These are phyloP conservation scores for Phainopepla nitens DNA, from an alignment of 2,113 vertebrate genomes.

Conservation along the genomic window DNA sequence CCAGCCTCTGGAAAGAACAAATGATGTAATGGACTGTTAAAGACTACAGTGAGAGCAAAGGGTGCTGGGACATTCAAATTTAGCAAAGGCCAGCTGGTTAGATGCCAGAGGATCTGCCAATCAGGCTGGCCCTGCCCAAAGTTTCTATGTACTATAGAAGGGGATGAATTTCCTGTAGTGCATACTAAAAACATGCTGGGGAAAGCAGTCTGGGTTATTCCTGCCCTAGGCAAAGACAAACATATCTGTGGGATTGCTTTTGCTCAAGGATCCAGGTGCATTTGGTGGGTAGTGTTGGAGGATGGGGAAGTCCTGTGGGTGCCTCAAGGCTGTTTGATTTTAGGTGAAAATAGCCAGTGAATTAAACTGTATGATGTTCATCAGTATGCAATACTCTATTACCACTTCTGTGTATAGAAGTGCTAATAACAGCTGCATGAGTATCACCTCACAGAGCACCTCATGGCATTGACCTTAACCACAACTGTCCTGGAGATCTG, in stretches of 20 bases:
- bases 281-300: neutral
- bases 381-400: neutral
- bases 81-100: neutral
- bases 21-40: neutral
- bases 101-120: neutral
- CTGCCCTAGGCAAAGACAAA: neutral
- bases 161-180: neutral
- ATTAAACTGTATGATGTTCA: neutral
- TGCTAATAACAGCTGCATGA: neutral
- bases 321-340: neutral
- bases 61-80: neutral
- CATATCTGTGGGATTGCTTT: neutral
- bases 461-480: accelerated
- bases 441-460: neutral
- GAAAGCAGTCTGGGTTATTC: neutral
- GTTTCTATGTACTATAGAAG: neutral
- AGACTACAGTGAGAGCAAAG: neutral
- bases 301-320: neutral
- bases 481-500: neutral
- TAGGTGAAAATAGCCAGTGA: neutral
- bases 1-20: neutral
- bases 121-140: neutral
- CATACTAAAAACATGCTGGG: neutral
- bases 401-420: neutral
- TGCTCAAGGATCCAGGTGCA: neutral